Evolutionary conservation across 2,797 vertebrate genomes (phyloP), one percentile per base, ranked within the genome.

Genomic region (Siniperca obscura): DNA sequence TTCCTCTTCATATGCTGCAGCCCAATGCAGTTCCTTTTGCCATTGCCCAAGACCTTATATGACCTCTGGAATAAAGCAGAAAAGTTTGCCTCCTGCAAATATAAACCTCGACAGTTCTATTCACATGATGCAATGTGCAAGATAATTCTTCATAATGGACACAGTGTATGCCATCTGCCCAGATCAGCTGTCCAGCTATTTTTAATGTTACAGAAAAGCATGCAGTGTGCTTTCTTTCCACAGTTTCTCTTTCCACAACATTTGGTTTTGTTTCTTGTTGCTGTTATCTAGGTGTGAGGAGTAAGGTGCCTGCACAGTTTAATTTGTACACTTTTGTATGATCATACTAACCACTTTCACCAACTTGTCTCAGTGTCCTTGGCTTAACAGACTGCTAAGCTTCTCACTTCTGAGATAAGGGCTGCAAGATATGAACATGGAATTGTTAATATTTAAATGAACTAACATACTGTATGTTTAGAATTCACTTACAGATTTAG

Each of bases 81-180:
- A 76, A 78, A 78, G 69, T 85, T 78, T 74, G 30, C 78, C 79
- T 87, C 81, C 74, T 74, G 86, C 67, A 90, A 71, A 84, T 70
- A 82, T 78, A 72, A 88, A 89, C 85, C 77, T 76, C 62, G 38
- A 87, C 85, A 84, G 82, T 89, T 85, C 76, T 87, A 74, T 87
- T 87, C 74, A 81, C 79, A 81, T 52, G 52, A 89, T 84, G 74
- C 78, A 87, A 87, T 91, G 90, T 92, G 90, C 86, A 85, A 86
- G 79, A 83, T 89, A 85, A 90, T 86, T 88, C 84, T 88, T 90
- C 80, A 86, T 82, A 90, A 89, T 90, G 76, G 89, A 89, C 85
- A 92, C 90, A 94, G 93, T 94, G 94, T 94, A 92, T 88, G 88
- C 91, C 93, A 95, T 95, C 94, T 94, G 93, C 92, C 87, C 76